These are phyloP conservation scores for Timandra comae DNA, from an alignment of 2,888 invertebrate genomes.

Conservation along the genomic window DNA sequence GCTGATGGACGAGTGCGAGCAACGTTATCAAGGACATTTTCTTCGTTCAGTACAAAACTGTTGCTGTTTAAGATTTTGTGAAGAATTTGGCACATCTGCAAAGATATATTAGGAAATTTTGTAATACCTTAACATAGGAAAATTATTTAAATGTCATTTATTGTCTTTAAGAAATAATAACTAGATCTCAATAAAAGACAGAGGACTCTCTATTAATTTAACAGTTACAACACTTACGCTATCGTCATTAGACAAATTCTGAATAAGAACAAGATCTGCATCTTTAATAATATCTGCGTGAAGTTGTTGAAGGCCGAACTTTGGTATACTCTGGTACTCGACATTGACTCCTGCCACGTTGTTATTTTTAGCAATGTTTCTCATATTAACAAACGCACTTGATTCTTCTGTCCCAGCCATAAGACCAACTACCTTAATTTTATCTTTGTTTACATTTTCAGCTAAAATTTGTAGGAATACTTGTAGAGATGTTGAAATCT, in stretches of 20 bases:
- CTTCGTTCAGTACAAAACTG: constrained; percentile 21
- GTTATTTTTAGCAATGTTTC: constrained; percentile 2
- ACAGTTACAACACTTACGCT: constrained; percentile 12
- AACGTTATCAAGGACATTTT: constrained; percentile 3
- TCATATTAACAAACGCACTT: constrained; percentile 17
- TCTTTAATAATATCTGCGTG: constrained; percentile 4
- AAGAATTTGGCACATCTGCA: constrained; percentile 18
- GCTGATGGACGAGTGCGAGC: constrained; percentile 4
- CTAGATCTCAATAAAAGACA: constrained; percentile 8
- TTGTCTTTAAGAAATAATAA: constrained; percentile 13
- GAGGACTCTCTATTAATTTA: neutral
- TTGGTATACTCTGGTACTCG: constrained; percentile 15
- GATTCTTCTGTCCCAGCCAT: constrained; percentile 3
- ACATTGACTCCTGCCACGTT: constrained; percentile 14
- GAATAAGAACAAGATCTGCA: constrained; percentile 22
- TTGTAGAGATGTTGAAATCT: constrained; percentile 22
- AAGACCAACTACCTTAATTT: constrained; percentile 22
- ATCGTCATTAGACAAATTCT: constrained; percentile 21
- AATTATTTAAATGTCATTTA: constrained; percentile 4
- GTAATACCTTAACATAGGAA: too few species aligned
- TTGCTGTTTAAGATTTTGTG: constrained; percentile 14
- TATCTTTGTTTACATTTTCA: constrained; percentile 26
- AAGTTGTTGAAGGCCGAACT: constrained; percentile 2
- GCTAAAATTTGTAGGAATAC: constrained; percentile 29
- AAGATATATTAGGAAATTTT: neutral